Evolutionary conservation across 2,888 invertebrate species (phyloP).

Genomic region (Daptonema setosum): DNA sequence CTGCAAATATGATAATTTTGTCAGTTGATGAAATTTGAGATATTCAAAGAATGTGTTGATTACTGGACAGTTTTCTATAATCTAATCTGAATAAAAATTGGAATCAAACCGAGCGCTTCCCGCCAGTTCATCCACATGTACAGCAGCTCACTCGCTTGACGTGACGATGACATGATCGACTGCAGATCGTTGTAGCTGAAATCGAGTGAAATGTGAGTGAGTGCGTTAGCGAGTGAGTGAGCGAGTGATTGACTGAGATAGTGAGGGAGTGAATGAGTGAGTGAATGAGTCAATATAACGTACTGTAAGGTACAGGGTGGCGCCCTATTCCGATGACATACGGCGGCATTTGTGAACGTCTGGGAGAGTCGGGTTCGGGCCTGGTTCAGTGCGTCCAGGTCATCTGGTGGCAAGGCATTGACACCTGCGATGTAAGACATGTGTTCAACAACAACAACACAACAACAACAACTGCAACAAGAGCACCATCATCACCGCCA

Average conservation of each 20-base stretch:
- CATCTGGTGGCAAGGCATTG: neutral
- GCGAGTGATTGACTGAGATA: too few species aligned
- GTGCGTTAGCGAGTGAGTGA: too few species aligned
- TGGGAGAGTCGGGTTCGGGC: neutral
- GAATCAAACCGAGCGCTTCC: conserved; percentile 4
- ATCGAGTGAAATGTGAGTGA: neutral
- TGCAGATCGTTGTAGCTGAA: conserved; percentile 8
- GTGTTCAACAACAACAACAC: too few species aligned
- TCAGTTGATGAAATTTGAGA: too few species aligned
- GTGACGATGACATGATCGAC: conserved; percentile 3
- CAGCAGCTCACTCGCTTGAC: neutral
- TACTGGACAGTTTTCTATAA: too few species aligned
- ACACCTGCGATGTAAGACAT: neutral
- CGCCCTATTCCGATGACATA: neutral
- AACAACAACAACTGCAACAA: too few species aligned
- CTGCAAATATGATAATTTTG: too few species aligned
- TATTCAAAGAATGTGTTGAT: too few species aligned
- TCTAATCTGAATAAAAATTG: too few species aligned
- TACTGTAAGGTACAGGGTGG: neutral
- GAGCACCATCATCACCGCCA: too few species aligned
- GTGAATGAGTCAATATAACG: neutral
- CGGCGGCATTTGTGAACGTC: neutral
- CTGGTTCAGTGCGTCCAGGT: neutral
- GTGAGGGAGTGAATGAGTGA: too few species aligned
- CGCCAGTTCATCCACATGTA: conserved; percentile 8